phyloP scores from a whole-genome alignment of 2,113 vertebrate genomes.

The Helogale parvula region DNA sequence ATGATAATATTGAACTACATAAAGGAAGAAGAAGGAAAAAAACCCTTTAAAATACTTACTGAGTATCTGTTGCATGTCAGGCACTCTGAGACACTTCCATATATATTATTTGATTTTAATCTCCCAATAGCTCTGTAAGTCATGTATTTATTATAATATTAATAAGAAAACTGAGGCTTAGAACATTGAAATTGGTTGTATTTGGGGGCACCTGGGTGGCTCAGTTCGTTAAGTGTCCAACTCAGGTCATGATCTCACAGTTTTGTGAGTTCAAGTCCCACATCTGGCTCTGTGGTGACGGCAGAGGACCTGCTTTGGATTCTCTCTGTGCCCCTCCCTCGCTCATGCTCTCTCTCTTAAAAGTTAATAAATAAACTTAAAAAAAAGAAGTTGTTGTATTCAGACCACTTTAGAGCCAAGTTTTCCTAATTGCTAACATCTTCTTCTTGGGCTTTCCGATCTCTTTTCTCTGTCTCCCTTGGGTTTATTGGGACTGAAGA shows the following conservation, averaged over 20 bases:
- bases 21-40: neutral
- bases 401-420: neutral
- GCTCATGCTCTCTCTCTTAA: too few species aligned
- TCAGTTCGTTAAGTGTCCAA: too few species aligned
- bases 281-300: too few species aligned
- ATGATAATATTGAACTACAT: neutral
- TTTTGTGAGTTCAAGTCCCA: too few species aligned
- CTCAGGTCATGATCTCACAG: too few species aligned
- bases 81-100: neutral
- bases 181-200: neutral
- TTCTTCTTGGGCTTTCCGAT: neutral
- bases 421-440: neutral
- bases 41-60: neutral
- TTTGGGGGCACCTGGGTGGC: neutral
- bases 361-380: too few species aligned
- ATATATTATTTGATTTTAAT: conserved; percentile 1
- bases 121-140: neutral
- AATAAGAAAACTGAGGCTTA: neutral
- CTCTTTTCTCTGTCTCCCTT: neutral
- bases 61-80: neutral
- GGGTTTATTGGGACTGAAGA: neutral
- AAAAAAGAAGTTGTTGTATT: neutral
- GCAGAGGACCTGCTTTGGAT: too few species aligned
- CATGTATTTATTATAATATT: neutral
- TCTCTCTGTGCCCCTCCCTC: too few species aligned